phyloP scores from a whole-genome alignment of 2,113 vertebrate genomes.

The Coptodon bakossiorum region DNA sequence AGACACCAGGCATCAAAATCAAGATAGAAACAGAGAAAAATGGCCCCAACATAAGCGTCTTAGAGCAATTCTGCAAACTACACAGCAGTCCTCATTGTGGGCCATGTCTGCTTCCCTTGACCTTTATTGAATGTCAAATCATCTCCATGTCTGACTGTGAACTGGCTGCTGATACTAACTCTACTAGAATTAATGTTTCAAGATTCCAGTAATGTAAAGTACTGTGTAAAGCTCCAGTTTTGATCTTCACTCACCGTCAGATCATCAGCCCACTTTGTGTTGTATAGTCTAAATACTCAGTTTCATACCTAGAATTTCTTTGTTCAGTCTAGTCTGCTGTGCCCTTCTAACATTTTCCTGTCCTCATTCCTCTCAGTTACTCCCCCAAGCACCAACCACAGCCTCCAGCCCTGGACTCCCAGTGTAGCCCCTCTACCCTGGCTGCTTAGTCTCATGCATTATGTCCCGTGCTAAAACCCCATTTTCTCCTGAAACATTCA shows the following conservation, averaged over 20 bases:
- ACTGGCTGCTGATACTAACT: not conserved
- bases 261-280: not conserved
- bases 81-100: not conserved
- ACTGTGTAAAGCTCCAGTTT: not conserved
- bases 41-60: not conserved
- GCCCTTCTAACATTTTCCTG: not conserved
- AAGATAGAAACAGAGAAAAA: not conserved
- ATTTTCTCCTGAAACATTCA: not conserved
- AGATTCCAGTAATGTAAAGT: not conserved
- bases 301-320: not conserved
- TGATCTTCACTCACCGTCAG: not conserved
- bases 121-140: not conserved
- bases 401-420: not conserved
- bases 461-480: not conserved
- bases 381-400: not conserved
- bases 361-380: not conserved
- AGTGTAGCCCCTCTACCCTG: not conserved
- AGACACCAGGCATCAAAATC: not conserved
- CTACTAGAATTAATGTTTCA: not conserved
- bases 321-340: not conserved
- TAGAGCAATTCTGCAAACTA: not conserved
- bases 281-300: not conserved
- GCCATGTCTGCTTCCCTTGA: not conserved
- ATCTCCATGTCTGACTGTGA: not conserved
- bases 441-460: not conserved